A percentile compares a stretch with the other conserved stretches of the same genome.
Conservation (phyloP, 2,797 vertebrate genomes). For the Mormyrops boulengeri region DNA sequence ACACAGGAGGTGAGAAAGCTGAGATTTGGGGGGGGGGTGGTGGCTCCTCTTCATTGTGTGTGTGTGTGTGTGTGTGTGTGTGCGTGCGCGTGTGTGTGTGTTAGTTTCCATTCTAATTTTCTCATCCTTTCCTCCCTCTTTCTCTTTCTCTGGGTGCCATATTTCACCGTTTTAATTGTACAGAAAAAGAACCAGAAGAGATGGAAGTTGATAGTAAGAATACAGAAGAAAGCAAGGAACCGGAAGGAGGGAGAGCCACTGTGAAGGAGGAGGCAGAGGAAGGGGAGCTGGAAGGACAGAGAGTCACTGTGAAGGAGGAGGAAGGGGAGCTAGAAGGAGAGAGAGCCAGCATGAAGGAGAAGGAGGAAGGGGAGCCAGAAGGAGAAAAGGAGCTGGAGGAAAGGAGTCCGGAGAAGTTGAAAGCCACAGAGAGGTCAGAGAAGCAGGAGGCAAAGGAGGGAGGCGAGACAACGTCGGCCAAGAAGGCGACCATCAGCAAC, state of each 20-base stretch:
- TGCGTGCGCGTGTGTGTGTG: conserved; percentile 27
- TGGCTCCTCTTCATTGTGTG: conserved; percentile 34
- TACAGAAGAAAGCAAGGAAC: background rate
- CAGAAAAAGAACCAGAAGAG: conserved; percentile 16
- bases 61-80: conserved; percentile 31
- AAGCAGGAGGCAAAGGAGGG: conserved; percentile 16
- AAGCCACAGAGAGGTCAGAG: conserved; percentile 39
- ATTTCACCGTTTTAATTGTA: background rate
- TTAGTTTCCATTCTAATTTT: background rate
- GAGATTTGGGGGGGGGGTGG: background rate
- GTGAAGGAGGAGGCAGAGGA: conserved; percentile 7
- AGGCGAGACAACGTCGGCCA: conserved; percentile 33
- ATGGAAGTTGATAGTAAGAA: conserved; percentile 26
- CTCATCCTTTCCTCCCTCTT: conserved; percentile 40
- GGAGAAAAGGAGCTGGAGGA: conserved; percentile 34
- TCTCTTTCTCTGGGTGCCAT: background rate
- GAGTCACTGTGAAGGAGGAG: background rate
- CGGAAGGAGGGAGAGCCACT: conserved; percentile 32
- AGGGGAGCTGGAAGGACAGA: conserved; percentile 12
- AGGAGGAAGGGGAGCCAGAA: background rate
- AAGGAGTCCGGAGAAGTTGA: conserved; percentile 21
- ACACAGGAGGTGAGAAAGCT: conserved; percentile 42
- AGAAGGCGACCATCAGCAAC: conserved; percentile 63
- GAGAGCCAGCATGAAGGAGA: conserved; percentile 25
- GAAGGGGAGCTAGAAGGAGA: conserved; percentile 17